phyloP scores from a whole-genome alignment of 64 coral and sea anemone species.

The Hydrozoanthus tunicans region DNA sequence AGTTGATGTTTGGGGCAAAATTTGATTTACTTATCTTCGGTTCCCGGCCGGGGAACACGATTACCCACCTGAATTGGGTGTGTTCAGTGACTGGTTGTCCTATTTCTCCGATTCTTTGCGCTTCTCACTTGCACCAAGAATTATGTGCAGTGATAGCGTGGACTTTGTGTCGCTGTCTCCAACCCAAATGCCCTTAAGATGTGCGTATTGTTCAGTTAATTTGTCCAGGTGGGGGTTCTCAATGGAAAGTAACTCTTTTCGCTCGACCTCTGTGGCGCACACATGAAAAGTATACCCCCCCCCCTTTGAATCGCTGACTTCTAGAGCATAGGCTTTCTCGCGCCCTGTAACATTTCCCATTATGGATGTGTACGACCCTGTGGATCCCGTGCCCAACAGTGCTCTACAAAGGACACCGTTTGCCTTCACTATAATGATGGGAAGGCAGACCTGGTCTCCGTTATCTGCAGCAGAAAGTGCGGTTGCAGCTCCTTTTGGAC shows the following conservation, averaged over 20 bases:
- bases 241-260: neutral
- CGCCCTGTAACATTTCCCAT: neutral
- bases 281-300: neutral
- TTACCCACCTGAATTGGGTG: slow-evolving; percentile 7
- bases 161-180: neutral
- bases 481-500: neutral
- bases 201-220: neutral
- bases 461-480: slow-evolving; percentile 44
- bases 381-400: slow-evolving; percentile 43
- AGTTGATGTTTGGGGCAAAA: neutral
- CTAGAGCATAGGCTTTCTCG: neutral
- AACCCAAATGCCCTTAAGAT: slow-evolving; percentile 6
- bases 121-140: slow-evolving; percentile 30
- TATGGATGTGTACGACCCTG: slow-evolving; percentile 48
- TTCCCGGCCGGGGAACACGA: slow-evolving; percentile 9
- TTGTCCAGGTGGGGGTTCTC: neutral
- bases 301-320: slow-evolving; percentile 10
- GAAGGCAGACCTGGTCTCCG: slow-evolving; percentile 1
- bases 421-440: slow-evolving; percentile 50
- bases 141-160: slow-evolving; percentile 5
- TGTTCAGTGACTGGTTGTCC: neutral
- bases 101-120: neutral
- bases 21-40: neutral
- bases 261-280: neutral
- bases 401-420: slow-evolving; percentile 56